These are phyloP conservation scores for Drosophila funebris DNA, from an alignment of 1,140 invertebrate genomes.

Conservation along the genomic window DNA sequence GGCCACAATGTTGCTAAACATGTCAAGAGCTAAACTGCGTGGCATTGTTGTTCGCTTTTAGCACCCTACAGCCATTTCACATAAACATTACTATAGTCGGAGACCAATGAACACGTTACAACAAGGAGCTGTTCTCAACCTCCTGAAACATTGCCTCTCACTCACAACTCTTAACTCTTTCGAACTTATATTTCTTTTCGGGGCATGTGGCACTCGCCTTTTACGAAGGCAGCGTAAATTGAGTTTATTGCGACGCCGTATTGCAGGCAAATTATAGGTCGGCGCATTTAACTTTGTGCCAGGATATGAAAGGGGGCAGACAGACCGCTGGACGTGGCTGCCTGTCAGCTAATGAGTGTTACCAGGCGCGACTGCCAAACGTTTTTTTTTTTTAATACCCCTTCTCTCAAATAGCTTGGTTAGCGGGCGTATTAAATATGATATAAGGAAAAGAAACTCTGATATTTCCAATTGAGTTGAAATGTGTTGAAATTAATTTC, in stretches of 20 bases:
- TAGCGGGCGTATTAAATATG: background rate
- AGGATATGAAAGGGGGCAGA: constrained; percentile 58
- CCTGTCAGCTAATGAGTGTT: constrained; percentile 51
- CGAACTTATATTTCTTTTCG: constrained; percentile 27
- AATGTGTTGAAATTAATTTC: no score
- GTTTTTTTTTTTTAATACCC: constrained; percentile 6
- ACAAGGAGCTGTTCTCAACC: constrained; percentile 36
- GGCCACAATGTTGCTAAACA: constrained; percentile 61
- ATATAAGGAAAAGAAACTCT: background rate
- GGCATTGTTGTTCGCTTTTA: constrained; percentile 61
- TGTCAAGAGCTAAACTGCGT: constrained; percentile 69
- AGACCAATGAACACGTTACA: constrained; percentile 67
- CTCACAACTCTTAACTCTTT: background rate
- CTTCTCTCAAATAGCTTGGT: background rate
- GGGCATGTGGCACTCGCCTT: constrained; percentile 65
- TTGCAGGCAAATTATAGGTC: constrained; percentile 82
- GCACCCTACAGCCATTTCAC: constrained; percentile 70
- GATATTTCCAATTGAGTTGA: no score
- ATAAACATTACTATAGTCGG: constrained; percentile 55
- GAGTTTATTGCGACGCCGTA: constrained; percentile 81
- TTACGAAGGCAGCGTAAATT: constrained; percentile 66
- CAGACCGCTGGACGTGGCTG: constrained; percentile 15
- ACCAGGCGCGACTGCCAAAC: constrained; percentile 46
- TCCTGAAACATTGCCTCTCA: background rate
- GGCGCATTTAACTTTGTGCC: constrained; percentile 82